Evolutionary conservation across 2,797 vertebrate species (phyloP), one percentile per base, ranked within the genome.

Genomic region (Catharus ustulatus): DNA sequence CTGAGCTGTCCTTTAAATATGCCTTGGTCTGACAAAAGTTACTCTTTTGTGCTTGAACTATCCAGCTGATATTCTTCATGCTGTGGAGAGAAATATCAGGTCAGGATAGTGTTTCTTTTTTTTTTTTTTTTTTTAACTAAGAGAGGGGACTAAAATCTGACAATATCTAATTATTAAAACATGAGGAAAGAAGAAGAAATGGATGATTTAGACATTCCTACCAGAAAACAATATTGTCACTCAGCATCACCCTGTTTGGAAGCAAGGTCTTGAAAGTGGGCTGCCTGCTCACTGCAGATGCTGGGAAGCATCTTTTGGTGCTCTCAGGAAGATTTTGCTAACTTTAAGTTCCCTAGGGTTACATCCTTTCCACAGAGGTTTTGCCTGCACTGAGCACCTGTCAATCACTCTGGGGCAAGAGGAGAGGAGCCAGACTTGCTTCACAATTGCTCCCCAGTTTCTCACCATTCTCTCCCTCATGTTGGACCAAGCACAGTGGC

Each of bases 401-500:
- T 40, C 29, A 54, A 20, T 74, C 43, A 36, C 16, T 10, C 42
- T 62, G 30, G 13, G 45, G 9, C 0, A 6, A 46, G 43, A 89
- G 21, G 8, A 72, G 4, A 73, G 42, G 38, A 84, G 40, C 19
- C 51, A 84, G 54, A 55, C 3, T 78, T 78, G 30, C 24, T 71
- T n/a, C 5, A 3, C 55, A 48, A 34, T 14, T 43, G 4, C 20
- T 86, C 15, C 38, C 36, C 15, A 40, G 9, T 18, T 78, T 72
- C 42, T 10, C 59, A 32, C 22, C 17, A 21, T 46, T 34, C 13
- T 84, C 8, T 43, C 23, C 14, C 21, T 89, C 43, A 13, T 1
- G 4, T 1, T 5, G 9, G 52, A 66, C 49, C 22, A 72, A 68
- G 46, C 27, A 54, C 3, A 2, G 12, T 0, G 2, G 10, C 4